Evolutionary conservation across 2,113 vertebrate genomes (phyloP), one percentile per base, ranked within the genome.

Genomic region (Microtus ochrogaster): DNA sequence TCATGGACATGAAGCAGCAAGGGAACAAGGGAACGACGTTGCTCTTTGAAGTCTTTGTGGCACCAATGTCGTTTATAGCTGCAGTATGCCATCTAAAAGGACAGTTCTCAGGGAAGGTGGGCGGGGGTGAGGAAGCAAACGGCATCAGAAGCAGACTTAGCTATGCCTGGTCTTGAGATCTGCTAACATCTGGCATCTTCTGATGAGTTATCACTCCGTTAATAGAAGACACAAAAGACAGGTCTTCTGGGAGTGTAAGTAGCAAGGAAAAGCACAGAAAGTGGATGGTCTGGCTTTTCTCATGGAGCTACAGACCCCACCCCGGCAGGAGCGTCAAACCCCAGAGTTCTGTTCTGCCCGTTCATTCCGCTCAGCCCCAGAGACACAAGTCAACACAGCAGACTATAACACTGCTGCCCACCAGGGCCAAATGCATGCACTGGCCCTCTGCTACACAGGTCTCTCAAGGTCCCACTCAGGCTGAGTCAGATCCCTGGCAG

Each of bases 31-130:
- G 14, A 2, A 21, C 4, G 21, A 12, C 33, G 68, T 78, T 17
- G 63, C 39, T 91, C 74, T 93, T 76, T 88, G 78, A 77, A 79
- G 52, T 93, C 52, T n/a, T 17, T 84, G 58, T 85, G 77, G 44
- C 39, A 5, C 47, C 52, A 30, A 72, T 47, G 39, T 1, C 36
- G 5, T 49, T 94, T 33, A 41, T 36, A 44, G 82, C 30, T 68
- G 7, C 0, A 22, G 41, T 10, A 16, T 30, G 4, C 8, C 26
- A 4, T 61, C 49, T 26, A 78, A 47, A 86, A 55, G 33, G 63
- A 82, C 30, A 30, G 14, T 30, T 39, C 9, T 0, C 3, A 1
- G 41, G 17, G 65, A 36, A 9, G 1, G 26, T 72, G 47, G 74
- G 28, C 22, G 26, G 17, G 17, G 13, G 6, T 7, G 49, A 49